Conservation (phyloP, 1,140 invertebrate genomes). For the Lanistes nyassanus region DNA sequence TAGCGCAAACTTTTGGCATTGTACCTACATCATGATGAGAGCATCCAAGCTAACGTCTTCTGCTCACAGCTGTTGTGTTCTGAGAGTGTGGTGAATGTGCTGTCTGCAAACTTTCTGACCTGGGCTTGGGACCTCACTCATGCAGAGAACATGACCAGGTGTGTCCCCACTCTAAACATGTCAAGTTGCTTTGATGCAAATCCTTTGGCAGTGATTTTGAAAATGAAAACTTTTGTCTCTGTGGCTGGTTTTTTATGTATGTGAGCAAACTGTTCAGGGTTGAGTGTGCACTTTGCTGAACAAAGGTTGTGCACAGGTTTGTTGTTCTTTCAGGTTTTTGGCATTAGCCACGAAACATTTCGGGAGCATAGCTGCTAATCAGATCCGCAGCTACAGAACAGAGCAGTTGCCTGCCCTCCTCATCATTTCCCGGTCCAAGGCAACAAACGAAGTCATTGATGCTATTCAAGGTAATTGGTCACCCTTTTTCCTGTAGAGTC, state of each 20-base stretch:
- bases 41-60: slow-evolving; percentile 94
- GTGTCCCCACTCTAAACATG: slow-evolving; percentile 36
- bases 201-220: background rate
- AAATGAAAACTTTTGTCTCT: too few relatives aligned
- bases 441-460: slow-evolving; percentile 87
- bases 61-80: slow-evolving; percentile 92
- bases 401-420: slow-evolving; percentile 88
- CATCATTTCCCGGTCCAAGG: slow-evolving; percentile 86
- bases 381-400: slow-evolving; percentile 83
- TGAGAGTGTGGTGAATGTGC: slow-evolving; percentile 86
- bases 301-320: too few relatives aligned
- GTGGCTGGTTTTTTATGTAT: too few relatives aligned
- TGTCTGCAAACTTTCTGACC: slow-evolving; percentile 88
- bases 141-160: slow-evolving; percentile 85
- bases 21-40: slow-evolving; percentile 94
- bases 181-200: background rate
- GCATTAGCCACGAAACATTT: slow-evolving; percentile 76
- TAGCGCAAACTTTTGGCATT: slow-evolving; percentile 91
- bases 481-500: too few relatives aligned
- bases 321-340: slow-evolving; percentile 71
- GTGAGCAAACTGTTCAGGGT: too few relatives aligned
- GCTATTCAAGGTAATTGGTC: slow-evolving; percentile 87
- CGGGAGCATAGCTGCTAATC: slow-evolving; percentile 70
- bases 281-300: too few relatives aligned
- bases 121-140: slow-evolving; percentile 96